Evolutionary conservation across 2,888 invertebrate species (phyloP), one percentile per base, ranked within the genome.

Genomic region (Orthonevra nobilis): DNA sequence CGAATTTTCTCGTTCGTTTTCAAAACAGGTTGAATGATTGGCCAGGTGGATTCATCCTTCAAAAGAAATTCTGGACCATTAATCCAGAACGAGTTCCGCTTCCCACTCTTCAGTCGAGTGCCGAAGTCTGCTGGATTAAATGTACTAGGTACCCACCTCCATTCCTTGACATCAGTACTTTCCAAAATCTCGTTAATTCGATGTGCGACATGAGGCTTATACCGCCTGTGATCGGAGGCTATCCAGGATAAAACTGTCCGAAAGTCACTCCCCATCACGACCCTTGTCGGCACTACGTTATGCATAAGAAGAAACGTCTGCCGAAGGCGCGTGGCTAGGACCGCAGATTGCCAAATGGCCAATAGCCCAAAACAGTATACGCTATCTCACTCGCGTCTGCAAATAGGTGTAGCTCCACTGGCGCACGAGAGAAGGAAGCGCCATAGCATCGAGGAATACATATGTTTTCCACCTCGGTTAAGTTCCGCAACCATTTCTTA

Each of bases 401-500:
- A 20, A 46, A 46, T 1, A 46, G 15, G 7, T 46, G 46, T 5
- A 46, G 28, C n/a, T 46, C 46, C 10, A 46, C 30, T 6, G 6
- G 28, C 2, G 9, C n/a, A 6, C n/a, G 3, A 15, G 4, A n/a
- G 23, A 30, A 46, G 9, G n/a, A 9, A 1, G 17, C 17, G 9
- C 46, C 2, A 9, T 28, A 46, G 7, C 46, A 46, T 7, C 28
- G 9, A 3, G 28, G 28, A 14, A 46, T 19, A 9, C 5, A 15
- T n/a, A 46, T 46, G n/a, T 3, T 46, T 5, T 15, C 9, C 7
- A 46, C 28, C 15, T 46, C 30, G n/a, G 28, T 28, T 2, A 28
- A n/a, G 14, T 30, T 17, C 15, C 3, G 15, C 15, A 46, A 5
- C 46, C 46, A 46, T n/a, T 46, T 30, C 17, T 17, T n/a, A 28